Base-by-base conservation (phyloP, 2,888 invertebrate species). In the Cephus runcator region DNA sequence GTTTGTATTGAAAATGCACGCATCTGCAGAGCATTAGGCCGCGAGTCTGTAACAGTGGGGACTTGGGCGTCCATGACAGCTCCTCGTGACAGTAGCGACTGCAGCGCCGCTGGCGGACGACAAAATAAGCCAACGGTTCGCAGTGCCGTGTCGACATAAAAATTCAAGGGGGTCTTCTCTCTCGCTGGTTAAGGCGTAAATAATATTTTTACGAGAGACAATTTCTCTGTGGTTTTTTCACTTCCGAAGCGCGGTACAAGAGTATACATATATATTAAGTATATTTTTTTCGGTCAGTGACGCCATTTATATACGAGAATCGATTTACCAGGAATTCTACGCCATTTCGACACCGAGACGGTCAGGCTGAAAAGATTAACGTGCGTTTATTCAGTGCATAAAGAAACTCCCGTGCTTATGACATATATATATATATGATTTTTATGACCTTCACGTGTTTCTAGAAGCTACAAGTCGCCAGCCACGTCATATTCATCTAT, bases 321-420 rank as follows among this genome's bases (percentile, higher is more conserved):
- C 34, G 79, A 80, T 83, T 79, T 86, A 86, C 85, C 84, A 76
- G 81, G 84, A 87, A 86, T 82, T 85, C 83, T 81, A 82, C 82
- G 85, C 84, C 83, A 83, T 83, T 83, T 79, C 81, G 79, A 75
- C 80, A 77, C 80, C 80, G 40, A 23, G 56, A 23, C 56, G 56
- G 56, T 56, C 56, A 23, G 56, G 23, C 56, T 23, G 56, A 56
- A 56, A 56, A 56, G 56, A 56, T 56, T 56, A 56, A 56, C 56
- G 56, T 6, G 56, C 56, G 56, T 56, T 56, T 56, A 56, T 56
- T 56, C 56, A 23, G 56, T 56, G 56, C 56, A 56, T 56, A 56
- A 56, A 56, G 56, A 56, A 56, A 56, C 56, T 56, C 56, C 56
- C 23, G 56, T 56, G 56, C 56, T 23, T 56, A 23, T 56, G 56